Percentiles rank a stretch among this genome's conserved stretches.
Conservation (phyloP, 2,113 vertebrate species). For the Anoplopoma fimbria region DNA sequence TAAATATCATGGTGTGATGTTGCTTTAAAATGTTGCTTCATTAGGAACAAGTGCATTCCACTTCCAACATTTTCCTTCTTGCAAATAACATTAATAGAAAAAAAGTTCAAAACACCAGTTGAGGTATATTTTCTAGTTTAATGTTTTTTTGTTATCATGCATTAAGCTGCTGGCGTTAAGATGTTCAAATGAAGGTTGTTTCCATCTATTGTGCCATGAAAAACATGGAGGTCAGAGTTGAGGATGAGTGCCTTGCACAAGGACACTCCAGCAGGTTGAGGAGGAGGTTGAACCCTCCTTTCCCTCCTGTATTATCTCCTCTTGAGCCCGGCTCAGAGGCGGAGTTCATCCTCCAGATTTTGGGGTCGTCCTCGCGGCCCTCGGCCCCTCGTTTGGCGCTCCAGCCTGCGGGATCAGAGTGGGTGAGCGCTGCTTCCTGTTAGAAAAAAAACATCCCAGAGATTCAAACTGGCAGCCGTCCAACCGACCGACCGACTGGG, state of each 20-base stretch:
- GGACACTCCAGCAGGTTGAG: conserved; percentile 45
- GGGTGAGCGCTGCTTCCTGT: conserved; percentile 56
- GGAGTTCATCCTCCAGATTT: conserved; percentile 72
- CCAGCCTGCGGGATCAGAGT: conserved; percentile 59
- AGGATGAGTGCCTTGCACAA: conserved; percentile 36
- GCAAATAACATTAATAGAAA: background rate
- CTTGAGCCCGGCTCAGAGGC: conserved; percentile 56
- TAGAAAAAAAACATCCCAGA: conserved; percentile 56
- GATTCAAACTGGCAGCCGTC: conserved; percentile 69
- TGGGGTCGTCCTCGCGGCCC: conserved; percentile 59
- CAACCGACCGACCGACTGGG: conserved; percentile 51
- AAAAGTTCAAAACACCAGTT: background rate
- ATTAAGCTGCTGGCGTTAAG: background rate
- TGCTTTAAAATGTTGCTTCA: background rate
- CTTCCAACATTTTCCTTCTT: background rate
- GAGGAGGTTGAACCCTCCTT: conserved; percentile 29
- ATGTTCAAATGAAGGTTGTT: background rate
- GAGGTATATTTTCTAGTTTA: background rate
- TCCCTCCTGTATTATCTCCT: conserved; percentile 49
- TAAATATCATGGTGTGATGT: background rate
- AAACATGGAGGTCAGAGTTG: conserved; percentile 2
- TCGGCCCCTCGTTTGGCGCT: conserved; percentile 41
- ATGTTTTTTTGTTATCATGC: background rate
- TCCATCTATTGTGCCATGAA: background rate
- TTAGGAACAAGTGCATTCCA: no score